These are phyloP conservation scores for Cylas formicarius DNA, from an alignment of 1,140 invertebrate genomes.

Conservation along the genomic window DNA sequence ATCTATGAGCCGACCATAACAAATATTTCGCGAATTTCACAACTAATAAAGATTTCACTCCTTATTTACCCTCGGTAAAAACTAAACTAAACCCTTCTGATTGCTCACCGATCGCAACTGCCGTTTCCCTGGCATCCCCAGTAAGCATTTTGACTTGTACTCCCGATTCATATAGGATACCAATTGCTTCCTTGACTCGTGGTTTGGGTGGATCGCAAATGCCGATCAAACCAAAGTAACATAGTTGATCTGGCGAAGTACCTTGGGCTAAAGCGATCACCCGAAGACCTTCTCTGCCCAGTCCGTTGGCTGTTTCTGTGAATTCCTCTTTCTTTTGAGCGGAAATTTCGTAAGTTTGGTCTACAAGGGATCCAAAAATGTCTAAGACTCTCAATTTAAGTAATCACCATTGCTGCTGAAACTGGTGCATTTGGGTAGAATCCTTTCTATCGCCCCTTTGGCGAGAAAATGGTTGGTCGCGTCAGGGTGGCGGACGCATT, in stretches of 20 bases:
- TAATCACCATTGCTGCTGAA: conserved; percentile 65
- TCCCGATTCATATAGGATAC: conserved; percentile 72
- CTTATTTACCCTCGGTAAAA: no score
- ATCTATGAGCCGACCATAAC: no score
- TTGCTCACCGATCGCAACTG: conserved; percentile 78
- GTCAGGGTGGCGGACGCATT: conserved; percentile 63
- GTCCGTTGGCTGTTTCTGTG: conserved; percentile 70
- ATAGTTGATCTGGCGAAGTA: conserved; percentile 60
- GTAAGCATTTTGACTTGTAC: conserved; percentile 96
- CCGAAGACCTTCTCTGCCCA: conserved; percentile 69
- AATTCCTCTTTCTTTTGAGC: conserved; percentile 77
- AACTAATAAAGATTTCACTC: no score
- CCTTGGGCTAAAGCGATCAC: conserved; percentile 89
- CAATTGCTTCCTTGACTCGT: conserved; percentile 77
- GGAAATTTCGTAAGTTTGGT: no score
- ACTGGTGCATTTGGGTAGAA: conserved; percentile 80
- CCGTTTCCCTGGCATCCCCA: conserved; percentile 93
- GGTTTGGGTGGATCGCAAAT: conserved; percentile 94
- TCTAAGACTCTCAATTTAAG: no score
- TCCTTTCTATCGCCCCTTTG: conserved; percentile 90
- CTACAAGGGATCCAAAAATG: no score
- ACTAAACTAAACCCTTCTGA: no score
- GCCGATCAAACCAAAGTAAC: conserved; percentile 88
- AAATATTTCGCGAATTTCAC: no score
- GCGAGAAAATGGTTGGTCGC: conserved; percentile 77